Evolutionary conservation across 2,113 vertebrate species (phyloP).

Genomic region (Boulengeromyrus knoepffleri): DNA sequence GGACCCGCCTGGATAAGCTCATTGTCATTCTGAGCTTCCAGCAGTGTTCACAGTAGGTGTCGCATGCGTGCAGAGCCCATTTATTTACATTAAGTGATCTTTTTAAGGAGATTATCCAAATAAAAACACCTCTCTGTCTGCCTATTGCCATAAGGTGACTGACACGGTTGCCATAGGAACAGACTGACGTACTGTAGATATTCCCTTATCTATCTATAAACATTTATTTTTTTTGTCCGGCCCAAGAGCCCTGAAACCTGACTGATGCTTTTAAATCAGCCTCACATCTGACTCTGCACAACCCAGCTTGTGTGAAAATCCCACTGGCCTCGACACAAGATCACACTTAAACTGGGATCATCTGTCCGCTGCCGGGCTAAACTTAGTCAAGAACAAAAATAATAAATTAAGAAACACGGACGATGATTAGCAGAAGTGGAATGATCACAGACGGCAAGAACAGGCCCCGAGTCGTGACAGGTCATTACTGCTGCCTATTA

Average conservation of each 20-base stretch:
- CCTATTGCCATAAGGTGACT: neutral
- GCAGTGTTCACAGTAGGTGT: neutral
- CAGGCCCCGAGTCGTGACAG: neutral
- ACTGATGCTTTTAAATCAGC: neutral
- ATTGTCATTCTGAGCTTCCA: neutral
- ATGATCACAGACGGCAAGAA: neutral
- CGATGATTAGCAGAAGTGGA: neutral
- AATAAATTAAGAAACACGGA: neutral
- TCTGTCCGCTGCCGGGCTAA: neutral
- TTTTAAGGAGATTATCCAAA: neutral
- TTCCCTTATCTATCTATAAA: neutral
- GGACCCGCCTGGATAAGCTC: neutral
- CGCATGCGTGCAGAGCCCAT: neutral
- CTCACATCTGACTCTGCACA: neutral
- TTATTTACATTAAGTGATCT: neutral
- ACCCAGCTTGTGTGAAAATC: no score
- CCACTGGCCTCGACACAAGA: neutral
- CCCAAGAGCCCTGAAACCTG: neutral
- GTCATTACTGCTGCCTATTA: neutral
- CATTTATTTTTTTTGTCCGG: neutral
- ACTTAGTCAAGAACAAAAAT: neutral
- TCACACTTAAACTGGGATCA: neutral
- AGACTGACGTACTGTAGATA: neutral
- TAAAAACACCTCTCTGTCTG: neutral
- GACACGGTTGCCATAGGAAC: constrained; percentile 19